Evolutionary conservation across 2,113 vertebrate species (phyloP), one percentile per base, ranked within the genome.

Genomic region (Cathartes aura): DNA sequence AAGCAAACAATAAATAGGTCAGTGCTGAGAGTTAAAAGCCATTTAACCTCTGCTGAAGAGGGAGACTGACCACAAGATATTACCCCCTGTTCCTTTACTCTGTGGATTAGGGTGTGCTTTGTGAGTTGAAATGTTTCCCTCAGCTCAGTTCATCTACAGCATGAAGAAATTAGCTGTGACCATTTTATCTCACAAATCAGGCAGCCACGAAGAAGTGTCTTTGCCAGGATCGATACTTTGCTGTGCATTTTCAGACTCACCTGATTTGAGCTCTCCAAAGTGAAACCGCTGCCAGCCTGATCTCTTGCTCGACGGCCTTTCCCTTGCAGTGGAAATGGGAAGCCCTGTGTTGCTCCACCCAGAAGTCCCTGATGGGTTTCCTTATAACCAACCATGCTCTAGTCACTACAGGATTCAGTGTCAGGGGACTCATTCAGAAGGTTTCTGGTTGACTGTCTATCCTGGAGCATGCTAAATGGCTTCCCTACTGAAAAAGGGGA

Each of bases 281-380:
- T 4, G 1, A 68, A 82, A 45, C 17, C 0, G 3, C 40, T 38
- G 40, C 23, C 16, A 52, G 6, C 0, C 2, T 3, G 5, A 38
- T 52, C 27, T 59, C 38, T 70, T 88, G 50, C 50, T 52, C 1
- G 0, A 30, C 12, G 62, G 20, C 29, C 32, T 83, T 81, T 90
- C 34, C 18, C 21, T 59, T 27, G 20, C 38, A 81, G 38, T 12
- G 32, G 71, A 70, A 73, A 55, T 26, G 20, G 17, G 11, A 81
- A 53, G 27, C 32, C 30, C 29, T 91, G 32, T 24, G 22, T 59
- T 63, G 9, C 12, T 85, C 19, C 67, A 45, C 23, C 15, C 27
- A 53, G 34, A 66, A 56, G 23, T 11, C 22, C 22, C 42, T 66
- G 24, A 27, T 60, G 42, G 10, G 11, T 58, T 74, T 63, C 52